Base-by-base conservation (phyloP, 2,888 invertebrate genomes). In the Cerceris ruficornis region DNA sequence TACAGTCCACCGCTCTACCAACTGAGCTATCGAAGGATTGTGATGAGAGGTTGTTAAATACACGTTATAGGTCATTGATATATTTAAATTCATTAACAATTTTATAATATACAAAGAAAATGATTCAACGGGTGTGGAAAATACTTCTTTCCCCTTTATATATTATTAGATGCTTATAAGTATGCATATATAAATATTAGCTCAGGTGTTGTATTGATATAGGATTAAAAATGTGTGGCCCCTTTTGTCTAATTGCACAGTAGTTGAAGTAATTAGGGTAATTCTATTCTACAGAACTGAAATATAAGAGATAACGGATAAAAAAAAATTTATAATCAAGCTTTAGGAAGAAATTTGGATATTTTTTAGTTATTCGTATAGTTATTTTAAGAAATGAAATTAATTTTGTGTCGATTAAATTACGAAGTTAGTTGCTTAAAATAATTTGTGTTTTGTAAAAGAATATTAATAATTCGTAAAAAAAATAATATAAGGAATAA, bases 1-100 rank as follows among this genome's bases (percentile, higher is more conserved):
- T 91, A 91, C 91, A 92, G 90, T 91, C 91, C 91, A 91, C 91
- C 91, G 91, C 91, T 92, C 91, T 92, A 91, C 91, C 91, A 92
- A 91, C 91, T 92, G 91, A 92, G 91, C 91, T 92, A 91, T 92
- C 91, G 75, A 85, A 85, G 83, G 84, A 7, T 55, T 49, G 0
- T 72, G 42, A 0, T 0, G 2, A 0, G 0, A 0, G 0, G 1
- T n/a, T n/a, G 8, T n/a, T 65, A 50, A 78, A 67, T 50, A 15
- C 6, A 6, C 1, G 8, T 46, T 11, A 46, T 46, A 28, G 4
- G 28, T 28, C 28, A 1, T 28, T 28, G 1, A 28, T 1, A 28
- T 28, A 28, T 28, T 28, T 28, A 28, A 28, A 28, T 28, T 28
- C 28, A 28, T 28, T 28, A 28, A 28, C 28, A 28, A 28, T 28